These are phyloP conservation scores for Acanthopagrus latus DNA, from an alignment of 2,797 vertebrate genomes.

Conservation along the genomic window DNA sequence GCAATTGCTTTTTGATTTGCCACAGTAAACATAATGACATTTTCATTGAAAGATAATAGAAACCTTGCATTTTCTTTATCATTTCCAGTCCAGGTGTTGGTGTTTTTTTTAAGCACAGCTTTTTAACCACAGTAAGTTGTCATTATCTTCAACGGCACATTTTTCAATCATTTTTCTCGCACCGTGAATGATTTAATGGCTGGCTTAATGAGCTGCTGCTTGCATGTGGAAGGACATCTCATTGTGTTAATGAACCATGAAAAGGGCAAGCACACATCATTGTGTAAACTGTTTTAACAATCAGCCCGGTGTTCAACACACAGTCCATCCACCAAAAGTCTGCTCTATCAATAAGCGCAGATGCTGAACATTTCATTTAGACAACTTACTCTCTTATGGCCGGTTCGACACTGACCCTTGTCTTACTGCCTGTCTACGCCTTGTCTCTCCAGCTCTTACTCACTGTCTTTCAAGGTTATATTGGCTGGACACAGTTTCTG, in stretches of 20 bases:
- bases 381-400: conserved; percentile 50
- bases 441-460: background rate
- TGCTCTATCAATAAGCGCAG: conserved; percentile 67
- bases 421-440: conserved; percentile 17
- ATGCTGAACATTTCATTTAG: conserved; percentile 67
- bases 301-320: conserved; percentile 71
- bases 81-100: conserved; percentile 71
- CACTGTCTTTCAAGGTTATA: conserved; percentile 19
- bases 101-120: conserved; percentile 56
- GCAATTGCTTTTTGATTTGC: conserved; percentile 78
- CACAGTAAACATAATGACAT: conserved; percentile 74
- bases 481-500: background rate
- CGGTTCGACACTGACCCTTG: conserved; percentile 27
- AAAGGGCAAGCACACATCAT: conserved; percentile 85
- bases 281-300: conserved; percentile 80
- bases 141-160: conserved; percentile 76
- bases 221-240: conserved; percentile 84
- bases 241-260: conserved; percentile 87
- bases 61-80: conserved; percentile 74
- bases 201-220: conserved; percentile 87
- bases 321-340: conserved; percentile 61
- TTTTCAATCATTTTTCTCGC: conserved; percentile 79
- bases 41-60: conserved; percentile 75
- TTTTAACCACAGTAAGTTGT: conserved; percentile 72
- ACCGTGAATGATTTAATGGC: conserved; percentile 83